Evolutionary conservation across 1,140 invertebrate genomes (phyloP).

Genomic region (Zaprionus inermis): DNA sequence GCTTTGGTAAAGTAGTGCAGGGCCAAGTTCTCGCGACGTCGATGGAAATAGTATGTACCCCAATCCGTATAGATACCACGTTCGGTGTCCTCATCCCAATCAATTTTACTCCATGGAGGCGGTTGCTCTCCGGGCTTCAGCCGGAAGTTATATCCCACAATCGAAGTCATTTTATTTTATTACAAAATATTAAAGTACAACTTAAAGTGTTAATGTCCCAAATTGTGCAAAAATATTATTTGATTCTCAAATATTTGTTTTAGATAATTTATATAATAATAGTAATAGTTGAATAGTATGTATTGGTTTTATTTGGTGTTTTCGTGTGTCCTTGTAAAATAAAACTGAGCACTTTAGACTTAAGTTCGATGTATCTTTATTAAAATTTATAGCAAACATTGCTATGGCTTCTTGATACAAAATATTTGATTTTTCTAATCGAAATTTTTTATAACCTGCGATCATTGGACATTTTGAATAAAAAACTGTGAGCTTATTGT

Average conservation of each 20-base stretch:
- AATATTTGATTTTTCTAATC: no score
- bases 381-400: no score
- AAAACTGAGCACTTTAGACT: no score
- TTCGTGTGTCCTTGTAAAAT: no score
- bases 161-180: conserved; percentile 53
- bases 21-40: conserved; percentile 64
- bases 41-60: conserved; percentile 70
- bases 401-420: no score
- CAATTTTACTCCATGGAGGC: conserved; percentile 58
- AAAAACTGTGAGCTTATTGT: no score
- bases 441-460: no score
- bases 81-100: conserved; percentile 59
- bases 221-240: no score
- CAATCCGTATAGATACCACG: conserved; percentile 74
- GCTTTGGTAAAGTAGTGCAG: conserved; percentile 71
- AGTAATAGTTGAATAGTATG: background rate
- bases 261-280: no score
- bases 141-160: conserved; percentile 26
- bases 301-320: background rate
- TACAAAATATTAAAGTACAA: conserved; percentile 8
- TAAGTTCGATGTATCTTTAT: no score
- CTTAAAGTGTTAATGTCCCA: background rate
- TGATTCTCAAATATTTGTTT: no score
- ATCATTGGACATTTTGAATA: no score
- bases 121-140: background rate